Percentiles rank a stretch among this genome's conserved stretches.
Evolutionary conservation across 2,113 vertebrate genomes (phyloP).

Genomic region (Muscicapa adusta): DNA sequence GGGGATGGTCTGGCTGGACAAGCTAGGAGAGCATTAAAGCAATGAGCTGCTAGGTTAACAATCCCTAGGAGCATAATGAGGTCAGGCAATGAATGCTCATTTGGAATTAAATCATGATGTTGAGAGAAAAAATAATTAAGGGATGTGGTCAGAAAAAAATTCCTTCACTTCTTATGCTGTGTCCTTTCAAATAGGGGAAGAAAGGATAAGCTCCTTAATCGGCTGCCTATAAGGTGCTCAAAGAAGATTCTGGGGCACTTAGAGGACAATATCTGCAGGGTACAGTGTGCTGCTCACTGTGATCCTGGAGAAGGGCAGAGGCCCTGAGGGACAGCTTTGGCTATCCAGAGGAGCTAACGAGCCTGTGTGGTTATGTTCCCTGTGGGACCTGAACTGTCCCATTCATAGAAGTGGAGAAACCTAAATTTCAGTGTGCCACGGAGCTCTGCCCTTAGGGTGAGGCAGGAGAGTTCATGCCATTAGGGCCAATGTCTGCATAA

Average conservation of each 20-base stretch:
- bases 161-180: background rate
- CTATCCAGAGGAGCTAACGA: background rate
- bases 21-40: background rate
- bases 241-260: background rate
- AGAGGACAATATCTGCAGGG: background rate
- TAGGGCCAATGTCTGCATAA: background rate
- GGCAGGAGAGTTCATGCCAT: background rate
- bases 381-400: background rate
- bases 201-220: background rate
- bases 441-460: background rate
- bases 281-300: background rate
- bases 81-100: background rate
- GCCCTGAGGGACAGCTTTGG: background rate
- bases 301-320: background rate
- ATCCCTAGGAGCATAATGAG: background rate
- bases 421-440: background rate
- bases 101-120: slow-evolving; percentile 17
- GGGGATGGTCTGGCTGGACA: background rate
- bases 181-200: background rate
- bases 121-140: slow-evolving; percentile 23
- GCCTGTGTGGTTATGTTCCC: background rate
- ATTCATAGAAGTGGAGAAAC: background rate
- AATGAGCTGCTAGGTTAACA: background rate
- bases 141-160: background rate
- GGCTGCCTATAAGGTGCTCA: background rate